Percentiles rank a stretch among this genome's conserved stretches.
These are phyloP conservation scores for Iphiclides podalirius DNA, from an alignment of 2,888 invertebrate genomes.

Conservation along the genomic window DNA sequence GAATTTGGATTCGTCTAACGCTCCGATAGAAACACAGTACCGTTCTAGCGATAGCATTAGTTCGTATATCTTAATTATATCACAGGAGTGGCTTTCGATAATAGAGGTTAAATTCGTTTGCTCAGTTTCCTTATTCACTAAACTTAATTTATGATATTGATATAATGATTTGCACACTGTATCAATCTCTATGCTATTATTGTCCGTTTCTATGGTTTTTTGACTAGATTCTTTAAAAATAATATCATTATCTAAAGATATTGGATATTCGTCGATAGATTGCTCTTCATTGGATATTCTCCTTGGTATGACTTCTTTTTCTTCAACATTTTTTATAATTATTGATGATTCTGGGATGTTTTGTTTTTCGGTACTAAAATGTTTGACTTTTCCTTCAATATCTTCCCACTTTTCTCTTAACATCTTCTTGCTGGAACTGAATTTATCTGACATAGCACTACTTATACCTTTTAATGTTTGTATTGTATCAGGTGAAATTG, in stretches of 20 bases:
- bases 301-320: conserved; percentile 37
- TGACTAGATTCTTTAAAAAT: conserved; percentile 73
- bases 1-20: conserved; percentile 60
- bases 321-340: conserved; percentile 28
- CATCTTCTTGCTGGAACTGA: conserved; percentile 73
- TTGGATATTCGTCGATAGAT: conserved; percentile 32
- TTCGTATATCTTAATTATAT: conserved; percentile 65
- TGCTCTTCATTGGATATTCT: conserved; percentile 43
- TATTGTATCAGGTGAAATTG: conserved; percentile 63
- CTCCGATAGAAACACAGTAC: conserved; percentile 63
- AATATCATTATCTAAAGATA: conserved; percentile 52
- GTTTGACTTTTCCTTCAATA: conserved; percentile 73
- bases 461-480: conserved; percentile 76
- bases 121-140: conserved; percentile 62
- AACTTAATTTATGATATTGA: conserved; percentile 68
- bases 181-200: conserved; percentile 50
- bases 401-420: conserved; percentile 79
- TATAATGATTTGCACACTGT: conserved; percentile 62
- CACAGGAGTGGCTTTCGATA: conserved; percentile 66
- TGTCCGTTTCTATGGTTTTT: conserved; percentile 59
- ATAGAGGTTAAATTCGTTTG: conserved; percentile 65
- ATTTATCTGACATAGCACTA: conserved; percentile 71
- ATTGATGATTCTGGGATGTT: conserved; percentile 26
- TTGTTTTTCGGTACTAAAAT: conserved; percentile 56
- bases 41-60: conserved; percentile 62